Base-by-base conservation (phyloP, 2,888 invertebrate genomes). In the Troilus luridus region DNA sequence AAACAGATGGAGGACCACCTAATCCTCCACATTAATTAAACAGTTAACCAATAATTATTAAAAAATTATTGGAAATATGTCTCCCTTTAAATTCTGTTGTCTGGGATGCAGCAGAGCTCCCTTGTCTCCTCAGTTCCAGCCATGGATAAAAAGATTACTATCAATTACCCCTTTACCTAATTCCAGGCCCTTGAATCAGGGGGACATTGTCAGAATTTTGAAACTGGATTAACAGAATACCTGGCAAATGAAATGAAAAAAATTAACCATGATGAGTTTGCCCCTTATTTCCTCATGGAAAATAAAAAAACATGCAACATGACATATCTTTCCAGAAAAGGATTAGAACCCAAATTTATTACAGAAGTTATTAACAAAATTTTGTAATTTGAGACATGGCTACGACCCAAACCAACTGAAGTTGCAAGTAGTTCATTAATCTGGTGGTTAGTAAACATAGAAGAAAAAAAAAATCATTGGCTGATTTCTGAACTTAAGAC, bases 401-500 rank as follows among this genome's bases (percentile, higher is more conserved):
- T 77, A 77, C 19, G 72, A 77, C 41, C 72, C 72, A 77, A 41
- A 24, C 72, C 41, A 17, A 41, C 41, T 8, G 17, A 67, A 67
- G 72, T 85, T 85, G 27, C 41, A 41, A 9, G 11, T 54, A 56
- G 10, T 56, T 56, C n/a, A n/a, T 56, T 85, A n/a, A 56, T 56
- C 56, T 85, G 85, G 54, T 19, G 17, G 85, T 85, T 85, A 85
- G 85, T 85, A 58, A 56, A 85, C 56, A 56, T 85, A 56, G 56
- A 72, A 77, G 62, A 17, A 54, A 64, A 67, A 27, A 77, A 89
- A 60, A 91, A 17, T 54, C 89, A 60, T 59, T 91, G 62, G 24
- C 2, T 91, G 56, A 54, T 41, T 62, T 21, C 62, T 21, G 81
- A 88, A 81, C 77, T 27, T 81, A 56, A 41, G 62, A 91, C 91